These are phyloP conservation scores for Takifugu ocellatus DNA, from an alignment of 2,797 vertebrate species.

Conservation along the genomic window DNA sequence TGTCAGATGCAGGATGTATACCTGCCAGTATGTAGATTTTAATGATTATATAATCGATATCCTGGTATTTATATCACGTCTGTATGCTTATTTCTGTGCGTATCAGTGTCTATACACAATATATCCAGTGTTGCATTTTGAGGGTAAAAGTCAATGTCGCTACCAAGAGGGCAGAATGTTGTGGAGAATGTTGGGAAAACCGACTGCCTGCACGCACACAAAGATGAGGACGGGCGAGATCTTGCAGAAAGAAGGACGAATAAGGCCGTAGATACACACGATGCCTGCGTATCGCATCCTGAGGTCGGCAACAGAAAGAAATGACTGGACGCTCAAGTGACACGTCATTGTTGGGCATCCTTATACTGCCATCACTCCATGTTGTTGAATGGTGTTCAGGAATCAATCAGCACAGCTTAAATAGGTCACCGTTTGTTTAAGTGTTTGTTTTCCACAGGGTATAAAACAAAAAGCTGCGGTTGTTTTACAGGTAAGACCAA, in stretches of 20 bases:
- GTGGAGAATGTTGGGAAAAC: constrained; percentile 50
- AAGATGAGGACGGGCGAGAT: constrained; percentile 18
- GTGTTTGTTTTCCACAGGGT: constrained; percentile 68
- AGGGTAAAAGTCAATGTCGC: constrained; percentile 47
- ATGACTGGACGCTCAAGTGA: constrained; percentile 34
- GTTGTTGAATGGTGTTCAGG: constrained; percentile 38
- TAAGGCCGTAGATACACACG: constrained; percentile 15
- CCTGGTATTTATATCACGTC: constrained; percentile 74
- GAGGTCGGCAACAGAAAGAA: constrained; percentile 18
- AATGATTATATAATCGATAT: constrained; percentile 70
- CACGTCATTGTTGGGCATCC: constrained; percentile 30
- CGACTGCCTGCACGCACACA: constrained; percentile 25
- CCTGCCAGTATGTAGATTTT: constrained; percentile 72
- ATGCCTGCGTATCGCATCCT: constrained; percentile 12
- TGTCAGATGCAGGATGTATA: constrained; percentile 74
- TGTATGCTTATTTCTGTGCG: constrained; percentile 69
- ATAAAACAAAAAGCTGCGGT: constrained; percentile 42
- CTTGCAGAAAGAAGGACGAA: constrained; percentile 13
- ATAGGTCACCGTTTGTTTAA: constrained; percentile 51
- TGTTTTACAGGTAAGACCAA: constrained; percentile 57
- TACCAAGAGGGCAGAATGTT: constrained; percentile 52
- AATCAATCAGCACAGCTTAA: constrained; percentile 51
- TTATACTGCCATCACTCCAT: constrained; percentile 40
- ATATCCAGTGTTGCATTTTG: constrained; percentile 62
- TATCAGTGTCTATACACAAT: constrained; percentile 65